A percentile compares a stretch with the other conserved stretches of the same genome.
Conservation (phyloP, 2,888 invertebrate species). For the Danaus chrysippus region DNA sequence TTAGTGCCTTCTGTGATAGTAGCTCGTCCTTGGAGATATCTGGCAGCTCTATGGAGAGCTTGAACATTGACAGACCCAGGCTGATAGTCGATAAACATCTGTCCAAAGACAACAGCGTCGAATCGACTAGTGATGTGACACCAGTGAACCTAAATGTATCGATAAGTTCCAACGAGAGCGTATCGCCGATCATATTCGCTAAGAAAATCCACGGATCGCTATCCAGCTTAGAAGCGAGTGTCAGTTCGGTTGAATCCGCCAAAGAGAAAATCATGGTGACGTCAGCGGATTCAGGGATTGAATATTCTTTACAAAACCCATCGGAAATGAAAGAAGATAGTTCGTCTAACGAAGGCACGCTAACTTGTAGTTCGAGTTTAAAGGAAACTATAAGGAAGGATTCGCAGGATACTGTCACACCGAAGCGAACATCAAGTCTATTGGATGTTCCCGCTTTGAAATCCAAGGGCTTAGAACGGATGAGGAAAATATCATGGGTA, state of each 20-base stretch:
- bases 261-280: conserved; percentile 67
- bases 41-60: conserved; percentile 72
- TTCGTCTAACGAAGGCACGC: conserved; percentile 72
- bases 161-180: conserved; percentile 72
- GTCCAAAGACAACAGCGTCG: conserved; percentile 66
- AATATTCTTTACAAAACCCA: conserved; percentile 66
- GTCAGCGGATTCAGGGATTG: conserved; percentile 73
- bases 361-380: conserved; percentile 69
- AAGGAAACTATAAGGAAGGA: conserved; percentile 54
- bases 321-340: conserved; percentile 62
- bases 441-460: conserved; percentile 70
- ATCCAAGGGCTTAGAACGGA: conserved; percentile 61
- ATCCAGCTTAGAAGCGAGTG: conserved; percentile 72
- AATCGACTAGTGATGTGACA: conserved; percentile 65
- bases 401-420: conserved; percentile 58
- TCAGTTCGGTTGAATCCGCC: conserved; percentile 70
- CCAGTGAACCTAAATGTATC: conserved; percentile 69
- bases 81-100: conserved; percentile 53
- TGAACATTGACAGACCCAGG: conserved; percentile 48
- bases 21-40: conserved; percentile 72
- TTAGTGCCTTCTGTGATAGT: conserved; percentile 68
- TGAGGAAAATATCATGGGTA: conserved; percentile 81
- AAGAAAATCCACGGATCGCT: conserved; percentile 69
- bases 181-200: conserved; percentile 66
- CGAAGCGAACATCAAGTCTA: conserved; percentile 64